Percentiles rank a stretch among this genome's conserved stretches.
Evolutionary conservation across 1,140 invertebrate species (phyloP).

Genomic region (Teleogryllus occipitalis): DNA sequence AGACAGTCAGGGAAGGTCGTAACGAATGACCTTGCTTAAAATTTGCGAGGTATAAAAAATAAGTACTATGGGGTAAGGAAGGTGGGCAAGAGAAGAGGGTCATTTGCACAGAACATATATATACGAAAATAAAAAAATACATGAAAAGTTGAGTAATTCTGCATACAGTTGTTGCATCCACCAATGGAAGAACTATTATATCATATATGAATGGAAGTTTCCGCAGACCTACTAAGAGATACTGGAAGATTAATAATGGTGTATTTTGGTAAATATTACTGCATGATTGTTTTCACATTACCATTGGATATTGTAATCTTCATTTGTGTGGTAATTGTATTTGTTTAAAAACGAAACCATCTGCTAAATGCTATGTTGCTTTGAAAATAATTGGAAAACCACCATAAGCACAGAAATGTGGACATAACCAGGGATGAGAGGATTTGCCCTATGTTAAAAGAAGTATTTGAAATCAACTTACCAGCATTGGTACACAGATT

Average conservation of each 20-base stretch:
- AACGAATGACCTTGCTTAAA: slow-evolving; percentile 1
- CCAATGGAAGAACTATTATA: slow-evolving; percentile 19
- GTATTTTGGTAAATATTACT: background rate
- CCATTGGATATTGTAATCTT: background rate
- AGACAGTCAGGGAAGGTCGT: background rate
- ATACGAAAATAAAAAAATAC: slow-evolving; percentile 17
- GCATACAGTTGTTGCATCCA: slow-evolving; percentile 13
- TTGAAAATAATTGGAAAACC: background rate
- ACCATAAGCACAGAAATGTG: background rate
- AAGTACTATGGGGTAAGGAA: slow-evolving; percentile 22
- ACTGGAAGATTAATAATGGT: background rate
- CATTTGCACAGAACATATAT: slow-evolving; percentile 13
- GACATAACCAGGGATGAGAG: background rate
- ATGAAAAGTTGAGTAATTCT: slow-evolving; percentile 12
- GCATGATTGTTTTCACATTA: background rate
- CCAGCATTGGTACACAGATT: background rate
- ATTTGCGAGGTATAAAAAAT: slow-evolving; percentile 25
- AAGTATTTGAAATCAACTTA: background rate
- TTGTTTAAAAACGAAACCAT: background rate
- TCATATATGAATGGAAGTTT: slow-evolving; percentile 17
- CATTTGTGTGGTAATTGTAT: background rate
- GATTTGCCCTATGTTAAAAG: background rate
- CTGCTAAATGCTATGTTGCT: background rate
- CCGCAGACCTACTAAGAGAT: slow-evolving; percentile 10
- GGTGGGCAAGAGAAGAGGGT: background rate